phyloP scores from a whole-genome alignment of 2,113 vertebrate species.

The Melanocharis versteri region DNA sequence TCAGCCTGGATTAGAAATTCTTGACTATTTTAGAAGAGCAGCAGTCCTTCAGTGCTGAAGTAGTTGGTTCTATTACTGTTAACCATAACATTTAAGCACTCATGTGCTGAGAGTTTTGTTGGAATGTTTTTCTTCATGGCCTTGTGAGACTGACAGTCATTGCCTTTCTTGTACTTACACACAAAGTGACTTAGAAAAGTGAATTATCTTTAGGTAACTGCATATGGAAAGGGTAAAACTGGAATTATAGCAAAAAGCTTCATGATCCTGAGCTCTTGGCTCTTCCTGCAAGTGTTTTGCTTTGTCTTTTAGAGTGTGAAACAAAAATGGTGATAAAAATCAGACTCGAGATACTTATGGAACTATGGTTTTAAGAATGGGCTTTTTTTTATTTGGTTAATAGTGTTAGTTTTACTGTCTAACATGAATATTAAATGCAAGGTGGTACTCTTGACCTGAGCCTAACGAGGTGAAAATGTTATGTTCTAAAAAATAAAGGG shows the following conservation, averaged over 20 bases:
- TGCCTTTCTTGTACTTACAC: background rate
- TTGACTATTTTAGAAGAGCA: background rate
- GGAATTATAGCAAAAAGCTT: background rate
- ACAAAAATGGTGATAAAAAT: background rate
- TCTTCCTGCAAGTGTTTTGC: background rate
- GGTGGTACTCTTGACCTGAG: background rate
- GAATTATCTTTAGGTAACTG: background rate
- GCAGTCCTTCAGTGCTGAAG: background rate
- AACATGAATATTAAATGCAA: background rate
- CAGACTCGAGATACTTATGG: background rate
- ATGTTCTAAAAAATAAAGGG: background rate
- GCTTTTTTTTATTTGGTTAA: background rate
- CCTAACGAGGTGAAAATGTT: background rate
- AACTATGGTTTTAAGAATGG: background rate
- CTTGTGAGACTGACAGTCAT: background rate
- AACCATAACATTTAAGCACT: background rate
- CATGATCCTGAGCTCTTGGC: background rate
- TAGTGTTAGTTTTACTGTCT: background rate
- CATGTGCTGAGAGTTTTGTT: background rate
- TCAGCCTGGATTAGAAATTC: background rate
- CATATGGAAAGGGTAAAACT: background rate
- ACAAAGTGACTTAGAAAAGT: background rate
- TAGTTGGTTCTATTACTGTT: background rate
- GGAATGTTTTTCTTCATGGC: background rate
- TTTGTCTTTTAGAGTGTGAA: background rate